Conservation (phyloP, 1,140 invertebrate genomes). For the Hyposmocoma kahamanoa region DNA sequence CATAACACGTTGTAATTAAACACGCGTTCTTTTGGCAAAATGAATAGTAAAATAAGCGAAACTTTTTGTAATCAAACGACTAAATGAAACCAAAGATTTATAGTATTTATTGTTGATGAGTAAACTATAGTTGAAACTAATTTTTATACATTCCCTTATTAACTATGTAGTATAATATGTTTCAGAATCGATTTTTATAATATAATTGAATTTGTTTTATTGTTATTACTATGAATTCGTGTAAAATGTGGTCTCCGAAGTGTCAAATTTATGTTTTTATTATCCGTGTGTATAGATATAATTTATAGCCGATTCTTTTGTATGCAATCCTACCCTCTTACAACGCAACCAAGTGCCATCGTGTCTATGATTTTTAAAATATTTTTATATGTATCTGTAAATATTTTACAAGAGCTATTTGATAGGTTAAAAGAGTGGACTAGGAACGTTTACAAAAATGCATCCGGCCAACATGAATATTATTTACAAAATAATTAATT, state of each 20-base stretch:
- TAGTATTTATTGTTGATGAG: conserved; percentile 67
- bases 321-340: conserved; percentile 31
- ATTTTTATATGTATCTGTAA: conserved; percentile 63
- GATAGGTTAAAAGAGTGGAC: conserved; percentile 48
- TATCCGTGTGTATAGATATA: background rate
- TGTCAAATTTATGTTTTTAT: conserved; percentile 24
- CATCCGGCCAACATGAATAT: conserved; percentile 50
- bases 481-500: conserved; percentile 14
- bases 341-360: conserved; percentile 67
- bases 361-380: conserved; percentile 55
- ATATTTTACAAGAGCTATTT: conserved; percentile 47
- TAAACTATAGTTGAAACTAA: conserved; percentile 58
- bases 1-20: conserved; percentile 9
- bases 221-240: conserved; percentile 17
- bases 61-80: conserved; percentile 49
- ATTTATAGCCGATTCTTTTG: conserved; percentile 6
- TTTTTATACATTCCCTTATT: conserved; percentile 64
- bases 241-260: conserved; percentile 23
- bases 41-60: conserved; percentile 19
- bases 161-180: conserved; percentile 31
- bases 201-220: conserved; percentile 16
- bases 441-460: conserved; percentile 26
- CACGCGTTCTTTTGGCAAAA: conserved; percentile 15
- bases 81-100: conserved; percentile 70
- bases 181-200: conserved; percentile 12